A percentile compares a stretch with the other conserved stretches of the same genome.
These are phyloP conservation scores for Micrasema longulum DNA, from an alignment of 1,140 invertebrate species.

Conservation along the genomic window DNA sequence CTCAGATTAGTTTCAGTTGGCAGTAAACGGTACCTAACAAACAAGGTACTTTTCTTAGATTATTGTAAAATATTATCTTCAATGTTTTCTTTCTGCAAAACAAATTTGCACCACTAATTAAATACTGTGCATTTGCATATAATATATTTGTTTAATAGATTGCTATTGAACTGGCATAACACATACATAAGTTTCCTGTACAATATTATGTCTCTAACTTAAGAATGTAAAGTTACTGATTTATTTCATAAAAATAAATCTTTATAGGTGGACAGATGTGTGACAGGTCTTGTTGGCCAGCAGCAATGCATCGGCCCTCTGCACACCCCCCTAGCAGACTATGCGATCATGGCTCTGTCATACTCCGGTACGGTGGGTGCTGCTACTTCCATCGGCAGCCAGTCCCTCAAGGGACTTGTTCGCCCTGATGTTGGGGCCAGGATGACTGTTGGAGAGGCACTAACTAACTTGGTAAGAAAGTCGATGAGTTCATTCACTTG, in stretches of 20 bases:
- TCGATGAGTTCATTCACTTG: neutral
- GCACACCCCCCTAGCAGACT: conserved; percentile 95
- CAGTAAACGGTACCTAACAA: conserved; percentile 96
- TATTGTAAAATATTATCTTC: no score
- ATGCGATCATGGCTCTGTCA: conserved; percentile 91
- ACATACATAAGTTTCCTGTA: no score
- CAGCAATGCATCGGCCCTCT: conserved; percentile 97
- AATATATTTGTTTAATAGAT: no score
- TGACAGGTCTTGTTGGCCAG: conserved; percentile 95
- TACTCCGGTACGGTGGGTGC: conserved; percentile 81
- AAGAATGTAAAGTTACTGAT: no score
- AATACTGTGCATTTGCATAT: no score
- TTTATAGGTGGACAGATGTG: conserved; percentile 94
- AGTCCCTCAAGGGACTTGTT: conserved; percentile 93
- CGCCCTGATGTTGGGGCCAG: conserved; percentile 86
- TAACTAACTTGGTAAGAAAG: conserved; percentile 91
- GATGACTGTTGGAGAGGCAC: conserved; percentile 92
- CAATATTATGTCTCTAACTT: no score
- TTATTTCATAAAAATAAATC: no score
- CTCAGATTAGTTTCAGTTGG: conserved; percentile 90
- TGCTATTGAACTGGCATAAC: no score
- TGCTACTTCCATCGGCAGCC: conserved; percentile 95
- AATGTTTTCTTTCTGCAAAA: no score
- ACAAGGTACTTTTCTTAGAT: conserved; percentile 68
- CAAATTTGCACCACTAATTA: no score